Conservation (phyloP, 2,113 vertebrate species). For the Gymnobelideus leadbeateri region DNA sequence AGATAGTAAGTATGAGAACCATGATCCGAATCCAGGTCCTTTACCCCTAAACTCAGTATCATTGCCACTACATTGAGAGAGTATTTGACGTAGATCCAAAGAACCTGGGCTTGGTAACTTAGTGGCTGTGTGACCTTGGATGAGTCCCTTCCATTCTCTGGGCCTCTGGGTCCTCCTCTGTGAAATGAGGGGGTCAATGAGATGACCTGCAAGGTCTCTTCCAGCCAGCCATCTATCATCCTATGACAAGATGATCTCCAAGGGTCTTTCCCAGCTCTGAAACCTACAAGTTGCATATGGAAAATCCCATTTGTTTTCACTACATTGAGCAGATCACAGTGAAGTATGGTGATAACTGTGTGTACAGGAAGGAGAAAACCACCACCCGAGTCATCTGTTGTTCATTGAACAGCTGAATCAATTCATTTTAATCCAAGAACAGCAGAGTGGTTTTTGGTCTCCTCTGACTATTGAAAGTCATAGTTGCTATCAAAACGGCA, state of each 20-base stretch:
- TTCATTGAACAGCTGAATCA: slow-evolving; percentile 75
- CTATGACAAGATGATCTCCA: background rate
- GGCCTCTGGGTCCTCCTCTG: background rate
- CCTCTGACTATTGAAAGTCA: slow-evolving; percentile 68
- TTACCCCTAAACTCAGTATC: background rate
- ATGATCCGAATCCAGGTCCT: background rate
- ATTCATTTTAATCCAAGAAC: slow-evolving; percentile 77
- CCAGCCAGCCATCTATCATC: background rate
- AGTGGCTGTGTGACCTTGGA: background rate
- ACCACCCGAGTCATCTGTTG: slow-evolving; percentile 72
- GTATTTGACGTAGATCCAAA: background rate
- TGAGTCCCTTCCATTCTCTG: background rate
- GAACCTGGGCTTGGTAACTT: background rate
- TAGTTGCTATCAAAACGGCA: slow-evolving; percentile 66
- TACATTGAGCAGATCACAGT: slow-evolving; percentile 12
- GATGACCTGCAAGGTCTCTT: background rate
- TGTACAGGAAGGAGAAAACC: slow-evolving; percentile 62
- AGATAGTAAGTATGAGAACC: background rate
- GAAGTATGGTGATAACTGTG: slow-evolving; percentile 51
- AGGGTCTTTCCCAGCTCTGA: background rate
- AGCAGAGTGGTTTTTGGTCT: slow-evolving; percentile 71
- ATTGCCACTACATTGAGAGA: background rate
- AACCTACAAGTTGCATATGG: background rate
- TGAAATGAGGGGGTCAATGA: background rate
- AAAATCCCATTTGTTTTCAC: slow-evolving; percentile 21